Conservation (phyloP, 2,888 invertebrate genomes). For the Lingula anatina region DNA sequence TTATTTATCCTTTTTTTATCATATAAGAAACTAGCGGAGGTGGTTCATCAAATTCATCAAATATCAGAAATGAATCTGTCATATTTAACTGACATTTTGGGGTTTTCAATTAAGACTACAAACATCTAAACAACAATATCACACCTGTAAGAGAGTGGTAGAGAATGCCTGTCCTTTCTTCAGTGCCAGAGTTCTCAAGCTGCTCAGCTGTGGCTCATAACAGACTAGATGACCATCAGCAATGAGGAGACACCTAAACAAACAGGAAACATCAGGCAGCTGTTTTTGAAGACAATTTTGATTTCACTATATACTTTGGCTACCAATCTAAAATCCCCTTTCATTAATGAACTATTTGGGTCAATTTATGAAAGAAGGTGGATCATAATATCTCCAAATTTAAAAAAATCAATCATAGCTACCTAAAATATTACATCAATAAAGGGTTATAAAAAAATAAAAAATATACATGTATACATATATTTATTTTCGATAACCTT, state of each 20-base stretch:
- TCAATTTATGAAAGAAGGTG: no score
- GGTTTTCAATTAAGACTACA: background rate
- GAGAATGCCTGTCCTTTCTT: constrained; percentile 22
- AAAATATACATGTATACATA: background rate
- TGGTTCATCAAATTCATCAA: no score
- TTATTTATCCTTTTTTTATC: no score
- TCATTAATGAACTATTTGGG: no score
- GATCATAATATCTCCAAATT: no score
- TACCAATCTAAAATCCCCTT: no score
- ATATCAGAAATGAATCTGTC: background rate
- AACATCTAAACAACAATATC: background rate
- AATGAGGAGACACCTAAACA: constrained; percentile 29
- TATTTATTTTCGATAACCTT: background rate
- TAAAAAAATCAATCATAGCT: no score
- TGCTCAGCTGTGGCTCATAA: constrained; percentile 18
- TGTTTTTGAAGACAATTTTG: no score
- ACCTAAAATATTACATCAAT: no score
- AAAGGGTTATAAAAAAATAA: background rate
- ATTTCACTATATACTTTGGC: no score
- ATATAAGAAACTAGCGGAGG: no score
- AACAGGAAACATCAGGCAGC: no score
- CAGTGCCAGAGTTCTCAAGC: constrained; percentile 25
- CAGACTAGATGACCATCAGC: constrained; percentile 28
- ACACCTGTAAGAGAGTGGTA: constrained; percentile 26
- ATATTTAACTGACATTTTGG: background rate